A percentile compares a stretch with the other conserved stretches of the same genome.
Conservation (phyloP, 2,113 vertebrate genomes). For the Hippocampus zosterae region DNA sequence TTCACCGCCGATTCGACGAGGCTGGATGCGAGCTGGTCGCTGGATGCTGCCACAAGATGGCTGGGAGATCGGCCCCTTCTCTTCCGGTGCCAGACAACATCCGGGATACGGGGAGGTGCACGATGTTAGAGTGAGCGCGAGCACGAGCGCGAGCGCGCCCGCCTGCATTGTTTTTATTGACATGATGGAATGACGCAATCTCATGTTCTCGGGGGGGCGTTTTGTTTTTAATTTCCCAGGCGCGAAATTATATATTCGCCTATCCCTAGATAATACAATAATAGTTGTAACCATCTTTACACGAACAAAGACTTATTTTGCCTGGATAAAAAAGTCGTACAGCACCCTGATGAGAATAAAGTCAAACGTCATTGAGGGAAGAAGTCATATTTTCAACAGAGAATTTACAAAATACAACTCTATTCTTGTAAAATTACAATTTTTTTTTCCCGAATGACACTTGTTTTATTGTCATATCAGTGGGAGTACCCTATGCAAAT, state of each 20-base stretch:
- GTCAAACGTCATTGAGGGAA: background rate
- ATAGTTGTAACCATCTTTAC: no score
- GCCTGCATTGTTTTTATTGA: conserved; percentile 56
- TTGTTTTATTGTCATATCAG: no score
- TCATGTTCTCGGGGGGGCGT: conserved; percentile 16
- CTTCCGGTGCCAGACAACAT: conserved; percentile 90
- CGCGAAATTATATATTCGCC: no score
- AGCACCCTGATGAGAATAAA: background rate
- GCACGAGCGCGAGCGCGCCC: conserved; percentile 14
- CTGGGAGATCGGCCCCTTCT: conserved; percentile 90
- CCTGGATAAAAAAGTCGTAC: no score
- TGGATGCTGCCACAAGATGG: conserved; percentile 94
- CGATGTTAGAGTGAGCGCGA: conserved; percentile 43
- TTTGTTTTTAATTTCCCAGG: conserved; percentile 14
- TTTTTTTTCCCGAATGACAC: no score
- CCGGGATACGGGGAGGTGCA: conserved; percentile 73
- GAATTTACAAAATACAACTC: background rate
- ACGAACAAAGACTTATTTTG: no score
- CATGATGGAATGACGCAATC: conserved; percentile 43
- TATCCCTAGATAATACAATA: no score
- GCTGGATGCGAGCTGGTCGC: conserved; percentile 76
- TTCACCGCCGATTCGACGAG: conserved; percentile 92
- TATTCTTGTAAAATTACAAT: background rate
- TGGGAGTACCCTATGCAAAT: no score
- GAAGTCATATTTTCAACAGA: no score